A percentile compares a stretch with the other conserved stretches of the same genome.
Evolutionary conservation across 1,140 invertebrate genomes (phyloP).

Genomic region (Saccostrea cuccullata): DNA sequence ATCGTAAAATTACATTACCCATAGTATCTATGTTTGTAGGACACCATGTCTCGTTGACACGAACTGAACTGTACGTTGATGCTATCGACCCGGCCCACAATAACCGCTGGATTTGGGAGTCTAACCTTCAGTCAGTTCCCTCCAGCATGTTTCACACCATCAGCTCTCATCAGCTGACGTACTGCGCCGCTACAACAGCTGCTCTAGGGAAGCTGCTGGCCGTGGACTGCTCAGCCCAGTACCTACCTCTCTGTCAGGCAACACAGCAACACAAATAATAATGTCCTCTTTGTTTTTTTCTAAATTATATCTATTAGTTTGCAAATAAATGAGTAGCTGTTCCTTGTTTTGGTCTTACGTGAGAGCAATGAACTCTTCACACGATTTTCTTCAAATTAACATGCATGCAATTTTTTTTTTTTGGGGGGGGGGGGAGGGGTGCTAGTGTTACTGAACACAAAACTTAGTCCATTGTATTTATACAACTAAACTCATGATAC

Average conservation of each 20-base stretch:
- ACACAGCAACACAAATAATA: background rate
- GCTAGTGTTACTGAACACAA: too few relatives aligned
- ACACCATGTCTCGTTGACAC: background rate
- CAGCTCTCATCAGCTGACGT: background rate
- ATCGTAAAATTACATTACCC: background rate
- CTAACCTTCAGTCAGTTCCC: background rate
- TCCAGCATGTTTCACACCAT: background rate
- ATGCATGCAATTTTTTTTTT: too few relatives aligned
- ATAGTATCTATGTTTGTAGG: background rate
- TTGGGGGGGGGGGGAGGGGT: too few relatives aligned
- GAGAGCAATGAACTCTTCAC: too few relatives aligned
- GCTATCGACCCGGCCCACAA: slow-evolving; percentile 22
- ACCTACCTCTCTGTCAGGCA: slow-evolving; percentile 16
- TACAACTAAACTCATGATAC: too few relatives aligned
- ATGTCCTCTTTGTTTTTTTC: too few relatives aligned
- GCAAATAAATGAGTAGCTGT: too few relatives aligned
- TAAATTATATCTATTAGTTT: too few relatives aligned
- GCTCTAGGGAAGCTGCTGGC: background rate
- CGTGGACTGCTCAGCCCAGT: background rate
- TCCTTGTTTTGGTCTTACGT: too few relatives aligned
- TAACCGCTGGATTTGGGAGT: slow-evolving; percentile 6
- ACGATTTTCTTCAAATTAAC: too few relatives aligned
- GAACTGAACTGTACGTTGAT: background rate
- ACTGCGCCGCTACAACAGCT: background rate
- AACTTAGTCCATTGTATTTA: too few relatives aligned